Percentiles rank a stretch among this genome's conserved stretches.
phyloP scores from a whole-genome alignment of 2,888 invertebrate species.

The Coleophora flavipennella region DNA sequence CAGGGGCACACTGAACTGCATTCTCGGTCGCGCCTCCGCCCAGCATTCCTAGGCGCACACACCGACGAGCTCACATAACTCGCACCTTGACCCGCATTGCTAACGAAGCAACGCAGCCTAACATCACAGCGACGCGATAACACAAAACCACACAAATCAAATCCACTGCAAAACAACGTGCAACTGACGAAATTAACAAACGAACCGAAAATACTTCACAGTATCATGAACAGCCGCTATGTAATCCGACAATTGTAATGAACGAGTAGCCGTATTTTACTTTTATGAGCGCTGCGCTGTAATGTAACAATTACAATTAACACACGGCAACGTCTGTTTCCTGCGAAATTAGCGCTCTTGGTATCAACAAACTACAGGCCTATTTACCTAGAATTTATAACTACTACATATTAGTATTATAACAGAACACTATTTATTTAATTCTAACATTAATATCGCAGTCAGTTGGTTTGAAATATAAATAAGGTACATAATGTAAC shows the following conservation, averaged over 20 bases:
- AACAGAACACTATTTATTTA: no score
- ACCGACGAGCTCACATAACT: slow-evolving; percentile 39
- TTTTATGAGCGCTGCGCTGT: not conserved
- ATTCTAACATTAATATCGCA: no score
- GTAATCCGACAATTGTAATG: not conserved
- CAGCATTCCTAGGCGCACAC: slow-evolving; percentile 32
- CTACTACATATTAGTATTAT: no score
- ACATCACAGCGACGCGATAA: slow-evolving; percentile 35
- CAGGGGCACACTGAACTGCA: slow-evolving; percentile 9
- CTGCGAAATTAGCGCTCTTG: not conserved
- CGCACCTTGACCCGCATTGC: slow-evolving; percentile 54
- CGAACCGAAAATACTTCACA: slow-evolving; percentile 1
- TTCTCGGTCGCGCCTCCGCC: slow-evolving; percentile 16
- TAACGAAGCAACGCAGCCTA: slow-evolving; percentile 33
- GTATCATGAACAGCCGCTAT: slow-evolving; percentile 1
- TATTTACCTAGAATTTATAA: no score
- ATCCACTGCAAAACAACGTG: no score
- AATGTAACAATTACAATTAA: not conserved
- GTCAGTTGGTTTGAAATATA: no score
- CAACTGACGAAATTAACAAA: not conserved
- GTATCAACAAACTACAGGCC: no score
- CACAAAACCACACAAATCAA: slow-evolving; percentile 15
- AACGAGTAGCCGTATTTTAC: not conserved
- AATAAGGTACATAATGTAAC: no score
- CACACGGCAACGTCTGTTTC: not conserved